A percentile compares a stretch with the other conserved stretches of the same genome.
These are phyloP conservation scores for Bombyx mandarina DNA, from an alignment of 1,140 invertebrate species.

Conservation along the genomic window DNA sequence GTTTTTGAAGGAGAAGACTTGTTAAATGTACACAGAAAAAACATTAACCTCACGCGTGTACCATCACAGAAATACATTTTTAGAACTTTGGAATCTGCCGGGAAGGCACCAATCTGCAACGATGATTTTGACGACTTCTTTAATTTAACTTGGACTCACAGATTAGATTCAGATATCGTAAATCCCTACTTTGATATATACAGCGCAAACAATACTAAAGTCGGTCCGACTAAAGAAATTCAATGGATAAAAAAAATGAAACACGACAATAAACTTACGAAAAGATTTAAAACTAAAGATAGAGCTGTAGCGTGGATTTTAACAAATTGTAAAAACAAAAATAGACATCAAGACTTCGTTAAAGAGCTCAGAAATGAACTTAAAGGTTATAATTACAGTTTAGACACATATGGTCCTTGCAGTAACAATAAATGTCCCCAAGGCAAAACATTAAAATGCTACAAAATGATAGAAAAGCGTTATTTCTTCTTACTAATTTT, in stretches of 20 bases:
- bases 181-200: constrained; percentile 46
- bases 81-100: constrained; percentile 33
- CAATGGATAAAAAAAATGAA: constrained; percentile 35
- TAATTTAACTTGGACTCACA: constrained; percentile 53
- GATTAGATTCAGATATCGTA: constrained; percentile 45
- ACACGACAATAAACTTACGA: constrained; percentile 20
- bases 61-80: constrained; percentile 47
- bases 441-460: constrained; percentile 26
- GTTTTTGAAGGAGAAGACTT: constrained; percentile 37
- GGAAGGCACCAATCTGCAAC: constrained; percentile 36
- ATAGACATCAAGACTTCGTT: constrained; percentile 34
- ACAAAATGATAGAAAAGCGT: constrained; percentile 37
- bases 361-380: constrained; percentile 38
- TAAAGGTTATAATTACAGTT: constrained; percentile 32
- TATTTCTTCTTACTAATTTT: constrained; percentile 49
- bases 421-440: constrained; percentile 34
- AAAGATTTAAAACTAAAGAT: constrained; percentile 27
- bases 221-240: constrained; percentile 37
- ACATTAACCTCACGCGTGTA: constrained; percentile 30
- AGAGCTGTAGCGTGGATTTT: constrained; percentile 49
- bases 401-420: constrained; percentile 46
- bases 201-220: constrained; percentile 23
- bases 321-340: constrained; percentile 37
- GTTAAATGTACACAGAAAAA: constrained; percentile 13
- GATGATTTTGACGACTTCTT: constrained; percentile 44